phyloP scores from a whole-genome alignment of 2,113 vertebrate genomes.

The Cavia porcellus region DNA sequence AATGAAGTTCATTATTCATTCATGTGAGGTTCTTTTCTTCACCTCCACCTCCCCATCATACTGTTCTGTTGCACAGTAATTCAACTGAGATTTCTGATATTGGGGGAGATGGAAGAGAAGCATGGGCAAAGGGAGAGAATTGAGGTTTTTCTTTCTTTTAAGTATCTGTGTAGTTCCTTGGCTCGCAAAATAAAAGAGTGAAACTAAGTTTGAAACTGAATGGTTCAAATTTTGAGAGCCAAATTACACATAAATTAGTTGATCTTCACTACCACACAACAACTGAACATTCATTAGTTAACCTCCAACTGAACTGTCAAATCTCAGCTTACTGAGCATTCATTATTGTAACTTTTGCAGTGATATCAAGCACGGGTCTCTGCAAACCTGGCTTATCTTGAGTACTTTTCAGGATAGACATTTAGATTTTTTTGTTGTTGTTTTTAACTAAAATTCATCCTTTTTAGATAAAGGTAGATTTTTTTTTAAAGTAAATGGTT shows the following conservation, averaged over 20 bases:
- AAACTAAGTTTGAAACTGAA: neutral
- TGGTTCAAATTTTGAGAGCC: neutral
- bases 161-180: neutral
- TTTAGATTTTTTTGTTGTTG: neutral
- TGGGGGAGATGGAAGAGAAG: neutral
- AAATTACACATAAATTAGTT: neutral
- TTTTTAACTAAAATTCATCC: neutral
- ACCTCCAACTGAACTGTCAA: neutral
- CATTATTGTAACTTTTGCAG: fast-evolving
- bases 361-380: neutral
- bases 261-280: neutral
- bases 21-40: neutral
- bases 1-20: neutral
- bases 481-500: neutral
- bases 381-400: neutral
- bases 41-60: neutral
- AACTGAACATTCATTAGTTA: neutral
- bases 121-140: neutral
- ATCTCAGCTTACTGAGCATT: neutral
- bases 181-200: neutral
- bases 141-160: neutral
- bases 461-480: neutral
- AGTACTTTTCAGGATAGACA: neutral
- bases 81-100: neutral
- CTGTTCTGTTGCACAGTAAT: neutral